Percentiles rank a stretch among this genome's conserved stretches.
These are phyloP conservation scores for Prionailurus viverrinus DNA, from an alignment of 2,113 vertebrate genomes.

Conservation along the genomic window DNA sequence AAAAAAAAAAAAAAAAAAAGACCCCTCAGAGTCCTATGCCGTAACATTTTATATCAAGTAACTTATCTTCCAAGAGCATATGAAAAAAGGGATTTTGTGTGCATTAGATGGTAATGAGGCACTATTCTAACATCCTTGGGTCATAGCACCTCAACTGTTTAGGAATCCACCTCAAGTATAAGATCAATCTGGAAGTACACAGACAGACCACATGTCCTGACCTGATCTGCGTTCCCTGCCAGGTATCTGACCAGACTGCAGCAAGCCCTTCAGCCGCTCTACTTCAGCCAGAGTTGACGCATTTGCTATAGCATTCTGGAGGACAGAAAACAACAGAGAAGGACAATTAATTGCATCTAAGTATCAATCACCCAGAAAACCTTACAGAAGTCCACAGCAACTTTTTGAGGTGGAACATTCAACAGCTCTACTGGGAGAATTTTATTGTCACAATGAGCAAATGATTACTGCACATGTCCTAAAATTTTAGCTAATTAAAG, in stretches of 20 bases:
- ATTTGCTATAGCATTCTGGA: constrained; percentile 95
- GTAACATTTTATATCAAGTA: background rate
- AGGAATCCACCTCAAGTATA: background rate
- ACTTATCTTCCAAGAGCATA: background rate
- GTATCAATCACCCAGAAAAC: background rate
- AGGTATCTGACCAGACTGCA: constrained; percentile 97
- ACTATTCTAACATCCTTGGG: background rate
- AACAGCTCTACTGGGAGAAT: background rate
- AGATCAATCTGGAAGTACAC: background rate
- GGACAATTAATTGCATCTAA: accelerated
- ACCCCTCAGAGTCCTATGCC: background rate
- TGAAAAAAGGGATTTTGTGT: background rate
- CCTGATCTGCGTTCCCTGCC: constrained; percentile 93
- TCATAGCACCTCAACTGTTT: background rate
- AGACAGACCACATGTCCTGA: constrained; percentile 62
- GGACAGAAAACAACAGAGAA: background rate
- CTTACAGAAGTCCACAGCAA: background rate
- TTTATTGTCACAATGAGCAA: background rate
- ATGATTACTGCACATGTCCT: background rate
- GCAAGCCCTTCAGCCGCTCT: constrained; percentile 95
- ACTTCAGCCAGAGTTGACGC: constrained; percentile 96
- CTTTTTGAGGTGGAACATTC: background rate
- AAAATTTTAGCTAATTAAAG: background rate
- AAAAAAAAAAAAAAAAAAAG: no score
- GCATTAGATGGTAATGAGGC: accelerated